Conservation (phyloP, 2,888 invertebrate genomes). For the Tachystola acroxantha region DNA sequence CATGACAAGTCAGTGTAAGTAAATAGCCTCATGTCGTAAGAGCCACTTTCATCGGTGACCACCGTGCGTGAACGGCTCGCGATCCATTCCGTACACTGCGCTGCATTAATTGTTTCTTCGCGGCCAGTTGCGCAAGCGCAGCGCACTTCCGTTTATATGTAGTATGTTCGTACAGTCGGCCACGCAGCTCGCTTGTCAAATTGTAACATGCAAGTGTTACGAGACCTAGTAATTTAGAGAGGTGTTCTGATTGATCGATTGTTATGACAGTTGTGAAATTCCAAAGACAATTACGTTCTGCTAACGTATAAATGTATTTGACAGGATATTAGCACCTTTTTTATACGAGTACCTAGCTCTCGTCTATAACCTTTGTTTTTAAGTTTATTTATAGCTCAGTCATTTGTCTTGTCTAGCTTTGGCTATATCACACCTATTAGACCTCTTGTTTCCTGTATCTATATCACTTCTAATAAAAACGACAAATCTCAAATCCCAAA, state of each 20-base stretch:
- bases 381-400: too few species aligned
- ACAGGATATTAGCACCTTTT: neutral
- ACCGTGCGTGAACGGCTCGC: conserved; percentile 47
- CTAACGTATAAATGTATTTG: too few species aligned
- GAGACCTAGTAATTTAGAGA: neutral
- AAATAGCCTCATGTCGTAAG: conserved; percentile 42
- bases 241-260: conserved; percentile 1
- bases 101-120: conserved; percentile 47
- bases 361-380: too few species aligned
- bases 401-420: too few species aligned
- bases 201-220: conserved; percentile 1
- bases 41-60: conserved; percentile 49
- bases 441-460: too few species aligned
- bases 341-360: too few species aligned
- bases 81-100: conserved; percentile 26
- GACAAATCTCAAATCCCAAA: conserved; percentile 41
- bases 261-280: conserved; percentile 11
- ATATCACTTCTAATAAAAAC: conserved; percentile 20
- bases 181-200: conserved; percentile 4
- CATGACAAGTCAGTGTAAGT: conserved; percentile 24
- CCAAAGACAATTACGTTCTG: neutral
- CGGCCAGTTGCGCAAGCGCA: conserved; percentile 39
- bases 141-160: conserved; percentile 46
- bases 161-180: neutral
- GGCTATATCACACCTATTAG: too few species aligned